Evolutionary conservation across 2,888 invertebrate genomes (phyloP).

Genomic region (Drosophila anomalipes): DNA sequence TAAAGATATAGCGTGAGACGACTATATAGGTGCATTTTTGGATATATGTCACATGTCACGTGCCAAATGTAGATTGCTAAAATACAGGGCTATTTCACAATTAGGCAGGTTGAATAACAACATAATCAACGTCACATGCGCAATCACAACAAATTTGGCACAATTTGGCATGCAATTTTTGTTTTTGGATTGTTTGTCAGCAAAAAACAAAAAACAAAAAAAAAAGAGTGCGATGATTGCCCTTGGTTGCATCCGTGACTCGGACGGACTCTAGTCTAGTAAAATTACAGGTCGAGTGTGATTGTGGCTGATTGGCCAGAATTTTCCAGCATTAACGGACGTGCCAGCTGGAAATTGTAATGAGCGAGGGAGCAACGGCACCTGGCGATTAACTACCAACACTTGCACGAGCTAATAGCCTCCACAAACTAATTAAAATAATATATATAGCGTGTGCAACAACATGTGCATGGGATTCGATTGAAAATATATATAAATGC

Average conservation of each 20-base stretch:
- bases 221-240: not conserved
- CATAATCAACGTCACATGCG: conserved; percentile 40
- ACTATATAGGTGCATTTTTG: not conserved
- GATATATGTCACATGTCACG: conserved; percentile 47
- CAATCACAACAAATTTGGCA: conserved; percentile 44
- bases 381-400: conserved; percentile 19
- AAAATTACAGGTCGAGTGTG: conserved; percentile 6
- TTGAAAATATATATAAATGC: conserved; percentile 9
- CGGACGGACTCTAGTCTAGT: not conserved
- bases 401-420: conserved; percentile 11
- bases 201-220: not conserved
- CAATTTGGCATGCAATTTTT: conserved; percentile 41
- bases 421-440: conserved; percentile 11
- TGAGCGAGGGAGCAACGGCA: conserved; percentile 34
- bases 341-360: conserved; percentile 22
- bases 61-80: conserved; percentile 41
- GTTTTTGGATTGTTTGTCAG: conserved; percentile 1
- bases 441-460: not conserved
- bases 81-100: conserved; percentile 41
- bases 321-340: conserved; percentile 33
- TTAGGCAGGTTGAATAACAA: conserved; percentile 47
- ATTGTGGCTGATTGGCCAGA: conserved; percentile 22
- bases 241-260: conserved; percentile 14
- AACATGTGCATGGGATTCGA: conserved; percentile 36
- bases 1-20: conserved; percentile 9